Conservation (phyloP, 2,113 vertebrate species). For the Baryphthengus martii region DNA sequence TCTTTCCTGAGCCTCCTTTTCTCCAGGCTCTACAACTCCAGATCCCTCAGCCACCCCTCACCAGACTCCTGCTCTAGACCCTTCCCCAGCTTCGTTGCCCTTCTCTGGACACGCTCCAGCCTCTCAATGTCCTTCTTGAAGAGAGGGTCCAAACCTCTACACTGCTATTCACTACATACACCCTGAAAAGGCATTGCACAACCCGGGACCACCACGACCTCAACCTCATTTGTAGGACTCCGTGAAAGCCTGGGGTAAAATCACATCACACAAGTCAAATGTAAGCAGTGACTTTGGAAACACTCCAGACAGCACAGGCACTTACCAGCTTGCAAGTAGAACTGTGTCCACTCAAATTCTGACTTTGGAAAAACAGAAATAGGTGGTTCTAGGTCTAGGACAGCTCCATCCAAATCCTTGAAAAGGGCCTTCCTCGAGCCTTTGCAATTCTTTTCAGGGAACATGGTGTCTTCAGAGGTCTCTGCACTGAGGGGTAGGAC, state of each 20-base stretch:
- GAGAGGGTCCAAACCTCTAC: too few relatives aligned
- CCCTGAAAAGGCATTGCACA: neutral
- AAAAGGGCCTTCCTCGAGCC: constrained; percentile 70
- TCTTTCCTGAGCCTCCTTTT: too few relatives aligned
- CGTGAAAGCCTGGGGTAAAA: neutral
- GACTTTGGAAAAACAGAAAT: constrained; percentile 72
- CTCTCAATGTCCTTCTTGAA: too few relatives aligned
- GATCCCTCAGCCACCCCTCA: too few relatives aligned
- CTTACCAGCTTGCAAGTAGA: constrained; percentile 70
- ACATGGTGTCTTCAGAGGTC: neutral
- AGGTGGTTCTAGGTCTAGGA: constrained; percentile 59
- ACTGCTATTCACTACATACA: neutral
- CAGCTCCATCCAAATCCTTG: constrained; percentile 75
- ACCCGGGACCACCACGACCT: neutral
- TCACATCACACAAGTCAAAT: neutral
- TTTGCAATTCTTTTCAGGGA: constrained; percentile 30
- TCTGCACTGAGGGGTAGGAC: neutral
- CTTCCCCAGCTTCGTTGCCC: too few relatives aligned
- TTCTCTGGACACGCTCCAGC: too few relatives aligned
- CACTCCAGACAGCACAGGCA: neutral
- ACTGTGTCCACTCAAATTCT: constrained; percentile 60
- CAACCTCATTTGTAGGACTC: accelerated
- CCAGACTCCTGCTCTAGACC: too few relatives aligned
- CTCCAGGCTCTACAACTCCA: too few relatives aligned
- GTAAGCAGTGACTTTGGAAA: neutral